Evolutionary conservation across 1,140 invertebrate species (phyloP), one percentile per base, ranked within the genome.

Genomic region (Brachionus calyciflorus): DNA sequence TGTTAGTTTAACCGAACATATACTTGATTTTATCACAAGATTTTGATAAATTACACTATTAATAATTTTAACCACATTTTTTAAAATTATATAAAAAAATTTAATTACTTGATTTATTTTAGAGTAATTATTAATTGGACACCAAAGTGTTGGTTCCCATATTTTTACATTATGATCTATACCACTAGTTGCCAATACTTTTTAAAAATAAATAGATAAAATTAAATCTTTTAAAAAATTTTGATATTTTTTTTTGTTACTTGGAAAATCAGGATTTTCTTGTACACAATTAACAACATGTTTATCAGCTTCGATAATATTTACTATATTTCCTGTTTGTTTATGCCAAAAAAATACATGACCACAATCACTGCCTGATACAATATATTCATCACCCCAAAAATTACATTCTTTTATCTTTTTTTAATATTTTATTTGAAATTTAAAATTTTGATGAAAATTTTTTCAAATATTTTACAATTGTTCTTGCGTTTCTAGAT

Each of bases 151-250:
- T 0, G 92, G 92, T 2, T 90, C 87, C 91, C 92, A 94, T 0
- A 94, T 82, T 84, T 94, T 94, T 7, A 94, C 88, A 81, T 94
- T 91, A 83, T 94, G 92, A 82, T 94, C 93, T 77, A 94, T 93
- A 7, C 93, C 93, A 78, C 92, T 93, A 6, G 92, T 91, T 0
- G 92, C 92, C 4, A 94, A 81, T 79, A 93, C 88, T 70, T 37
- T 5, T 37, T 37, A 9, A 77, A 65, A n/a, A n/a, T n/a, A n/a
- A n/a, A n/a, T n/a, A n/a, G n/a, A n/a, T n/a, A 21, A 65, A 65
- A 24, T 37, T 40, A 12, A 65, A 48, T 48, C 17, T 26, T 82
- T 80, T 78, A 68, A 76, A 46, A 78, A 65, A 69, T 14, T 46
- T 10, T 28, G 17, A 55, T 41, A 21, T 24, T 46, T 40, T 26